Percentiles rank a stretch among this genome's conserved stretches.
Evolutionary conservation across 2,113 vertebrate genomes (phyloP).

Genomic region (Hemicordylus capensis): DNA sequence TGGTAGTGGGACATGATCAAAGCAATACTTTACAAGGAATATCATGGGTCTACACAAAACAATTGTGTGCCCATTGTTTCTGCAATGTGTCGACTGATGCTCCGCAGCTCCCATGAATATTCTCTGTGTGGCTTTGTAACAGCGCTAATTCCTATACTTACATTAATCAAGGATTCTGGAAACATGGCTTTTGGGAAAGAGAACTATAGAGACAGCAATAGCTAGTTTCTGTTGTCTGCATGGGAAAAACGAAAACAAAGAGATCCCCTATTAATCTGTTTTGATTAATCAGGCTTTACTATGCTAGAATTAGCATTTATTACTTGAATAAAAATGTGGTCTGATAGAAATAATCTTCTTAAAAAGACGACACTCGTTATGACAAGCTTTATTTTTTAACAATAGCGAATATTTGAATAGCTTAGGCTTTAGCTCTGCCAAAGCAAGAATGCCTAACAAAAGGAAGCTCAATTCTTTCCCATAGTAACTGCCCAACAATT

Average conservation of each 20-base stretch:
- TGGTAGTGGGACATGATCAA: no score
- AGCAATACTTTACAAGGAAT: no score
- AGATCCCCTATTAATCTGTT: slow-evolving; percentile 36
- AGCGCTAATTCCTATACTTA: slow-evolving; percentile 36
- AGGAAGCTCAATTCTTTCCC: slow-evolving; percentile 35
- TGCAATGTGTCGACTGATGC: no score
- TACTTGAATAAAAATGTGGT: slow-evolving; percentile 48
- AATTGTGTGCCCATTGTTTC: no score
- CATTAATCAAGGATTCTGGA: slow-evolving; percentile 27
- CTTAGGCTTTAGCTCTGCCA: slow-evolving; percentile 22
- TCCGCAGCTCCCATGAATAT: no score
- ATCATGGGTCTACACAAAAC: no score
- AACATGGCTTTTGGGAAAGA: slow-evolving; percentile 38
- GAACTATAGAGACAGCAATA: slow-evolving; percentile 19
- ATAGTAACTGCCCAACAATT: slow-evolving; percentile 35
- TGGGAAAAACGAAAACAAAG: slow-evolving; percentile 38
- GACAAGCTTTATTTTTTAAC: slow-evolving; percentile 36
- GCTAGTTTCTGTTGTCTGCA: slow-evolving; percentile 32
- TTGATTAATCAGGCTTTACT: slow-evolving; percentile 44
- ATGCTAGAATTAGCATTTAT: slow-evolving; percentile 46
- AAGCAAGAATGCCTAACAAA: slow-evolving; percentile 18
- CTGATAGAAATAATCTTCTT: slow-evolving; percentile 58
- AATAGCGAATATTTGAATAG: slow-evolving; percentile 36
- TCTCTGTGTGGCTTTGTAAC: background rate
- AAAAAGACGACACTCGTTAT: slow-evolving; percentile 16